phyloP scores from a whole-genome alignment of 2,888 invertebrate genomes.

The Apamea crenata region DNA sequence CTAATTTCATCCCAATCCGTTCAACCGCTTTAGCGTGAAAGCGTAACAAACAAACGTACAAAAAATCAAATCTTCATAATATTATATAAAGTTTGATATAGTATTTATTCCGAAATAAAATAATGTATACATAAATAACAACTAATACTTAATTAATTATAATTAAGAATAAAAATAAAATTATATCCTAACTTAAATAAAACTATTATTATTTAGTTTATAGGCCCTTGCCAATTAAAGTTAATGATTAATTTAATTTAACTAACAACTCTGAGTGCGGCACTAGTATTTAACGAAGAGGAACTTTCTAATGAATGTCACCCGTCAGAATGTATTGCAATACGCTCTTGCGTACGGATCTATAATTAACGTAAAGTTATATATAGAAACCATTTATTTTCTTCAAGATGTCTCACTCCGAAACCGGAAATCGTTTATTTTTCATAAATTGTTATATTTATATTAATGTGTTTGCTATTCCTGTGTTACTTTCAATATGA shows the following conservation, averaged over 20 bases:
- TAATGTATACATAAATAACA: no score
- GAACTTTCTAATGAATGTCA: slow-evolving; percentile 55
- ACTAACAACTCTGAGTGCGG: background rate
- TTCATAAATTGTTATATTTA: slow-evolving; percentile 59
- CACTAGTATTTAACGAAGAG: background rate
- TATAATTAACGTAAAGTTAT: slow-evolving; percentile 63
- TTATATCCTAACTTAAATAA: no score
- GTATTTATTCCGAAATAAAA: no score
- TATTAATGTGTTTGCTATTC: slow-evolving; percentile 41
- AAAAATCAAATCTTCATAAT: no score
- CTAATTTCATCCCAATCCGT: no score
- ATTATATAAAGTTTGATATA: no score
- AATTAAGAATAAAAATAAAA: no score
- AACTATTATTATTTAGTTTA: no score
- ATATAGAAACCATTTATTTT: slow-evolving; percentile 63
- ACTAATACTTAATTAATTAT: no score
- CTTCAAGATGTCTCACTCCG: slow-evolving; percentile 57
- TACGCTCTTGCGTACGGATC: slow-evolving; percentile 51
- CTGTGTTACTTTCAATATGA: slow-evolving; percentile 31
- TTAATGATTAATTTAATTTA: background rate
- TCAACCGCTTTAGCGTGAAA: no score
- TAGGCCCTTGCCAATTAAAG: background rate
- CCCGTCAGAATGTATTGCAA: slow-evolving; percentile 53
- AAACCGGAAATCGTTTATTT: slow-evolving; percentile 45
- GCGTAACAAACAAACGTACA: no score